Conservation (phyloP, 2,113 vertebrate genomes). For the Protomyctophum bolini region DNA sequence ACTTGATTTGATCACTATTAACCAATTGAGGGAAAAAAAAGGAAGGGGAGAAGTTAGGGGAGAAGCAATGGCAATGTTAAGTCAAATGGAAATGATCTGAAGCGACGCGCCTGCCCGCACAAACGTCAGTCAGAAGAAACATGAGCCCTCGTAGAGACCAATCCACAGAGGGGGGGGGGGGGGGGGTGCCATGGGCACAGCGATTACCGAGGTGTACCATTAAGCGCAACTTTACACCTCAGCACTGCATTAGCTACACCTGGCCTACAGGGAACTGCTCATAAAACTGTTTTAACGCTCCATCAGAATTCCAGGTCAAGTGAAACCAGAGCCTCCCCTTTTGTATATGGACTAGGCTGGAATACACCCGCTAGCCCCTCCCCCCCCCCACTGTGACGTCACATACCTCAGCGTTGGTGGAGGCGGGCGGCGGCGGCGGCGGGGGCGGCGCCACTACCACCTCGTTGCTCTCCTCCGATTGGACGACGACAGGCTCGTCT, state of each 20-base stretch:
- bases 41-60: constrained; percentile 23
- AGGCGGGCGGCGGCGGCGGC: constrained; percentile 54
- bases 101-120: constrained; percentile 18
- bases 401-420: constrained; percentile 73
- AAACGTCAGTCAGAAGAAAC: not conserved
- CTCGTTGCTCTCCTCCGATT: constrained; percentile 66
- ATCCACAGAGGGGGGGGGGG: too few relatives aligned
- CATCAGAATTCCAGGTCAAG: not conserved
- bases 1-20: constrained; percentile 49
- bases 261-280: too few relatives aligned
- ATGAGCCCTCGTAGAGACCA: not conserved
- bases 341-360: too few relatives aligned
- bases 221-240: too few relatives aligned
- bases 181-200: too few relatives aligned
- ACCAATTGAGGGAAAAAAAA: constrained; percentile 32
- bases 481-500: constrained; percentile 59
- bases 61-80: constrained; percentile 49
- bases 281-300: not conserved
- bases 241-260: too few relatives aligned
- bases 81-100: constrained; percentile 46
- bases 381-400: not conserved
- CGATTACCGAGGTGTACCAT: too few relatives aligned
- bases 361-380: not conserved
- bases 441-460: too few relatives aligned
- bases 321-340: not conserved